A percentile compares a stretch with the other conserved stretches of the same genome.
phyloP scores from a whole-genome alignment of 2,888 invertebrate species.

The Meganola albula region DNA sequence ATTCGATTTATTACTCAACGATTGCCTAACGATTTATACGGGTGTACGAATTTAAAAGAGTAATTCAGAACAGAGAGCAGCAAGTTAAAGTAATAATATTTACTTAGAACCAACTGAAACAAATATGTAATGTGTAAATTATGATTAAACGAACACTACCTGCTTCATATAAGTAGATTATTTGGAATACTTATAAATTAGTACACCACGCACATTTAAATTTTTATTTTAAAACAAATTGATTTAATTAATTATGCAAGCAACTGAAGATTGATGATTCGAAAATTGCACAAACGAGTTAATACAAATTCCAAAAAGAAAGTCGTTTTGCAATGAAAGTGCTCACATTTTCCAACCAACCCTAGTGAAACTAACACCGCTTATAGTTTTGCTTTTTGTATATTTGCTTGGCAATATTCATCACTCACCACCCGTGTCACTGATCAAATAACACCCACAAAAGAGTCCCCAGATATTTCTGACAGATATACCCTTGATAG shows the following conservation, averaged over 20 bases:
- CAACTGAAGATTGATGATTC: too few species aligned
- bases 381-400: slow-evolving; percentile 76
- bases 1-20: slow-evolving; percentile 76
- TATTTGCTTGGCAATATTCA: slow-evolving; percentile 77
- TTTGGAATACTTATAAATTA: too few species aligned
- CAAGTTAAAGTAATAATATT: slow-evolving; percentile 20
- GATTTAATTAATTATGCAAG: too few species aligned
- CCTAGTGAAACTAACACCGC: slow-evolving; percentile 72
- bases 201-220: too few species aligned
- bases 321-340: too few species aligned
- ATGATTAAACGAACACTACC: background rate
- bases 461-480: slow-evolving; percentile 70
- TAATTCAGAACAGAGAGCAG: slow-evolving; percentile 26
- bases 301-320: too few species aligned
- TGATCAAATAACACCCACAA: slow-evolving; percentile 73
- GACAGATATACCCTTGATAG: slow-evolving; percentile 69
- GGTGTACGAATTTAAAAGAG: slow-evolving; percentile 29
- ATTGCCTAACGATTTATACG: slow-evolving; percentile 67
- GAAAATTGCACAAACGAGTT: too few species aligned
- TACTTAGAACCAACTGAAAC: slow-evolving; percentile 16
- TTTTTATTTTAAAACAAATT: too few species aligned
- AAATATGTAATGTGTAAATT: slow-evolving; percentile 10
- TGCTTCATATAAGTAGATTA: too few species aligned
- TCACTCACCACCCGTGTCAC: slow-evolving; percentile 74
- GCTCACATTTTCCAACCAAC: slow-evolving; percentile 41